A percentile compares a stretch with the other conserved stretches of the same genome.
Conservation (phyloP, 2,888 invertebrate genomes). For the Plutella xylostella region DNA sequence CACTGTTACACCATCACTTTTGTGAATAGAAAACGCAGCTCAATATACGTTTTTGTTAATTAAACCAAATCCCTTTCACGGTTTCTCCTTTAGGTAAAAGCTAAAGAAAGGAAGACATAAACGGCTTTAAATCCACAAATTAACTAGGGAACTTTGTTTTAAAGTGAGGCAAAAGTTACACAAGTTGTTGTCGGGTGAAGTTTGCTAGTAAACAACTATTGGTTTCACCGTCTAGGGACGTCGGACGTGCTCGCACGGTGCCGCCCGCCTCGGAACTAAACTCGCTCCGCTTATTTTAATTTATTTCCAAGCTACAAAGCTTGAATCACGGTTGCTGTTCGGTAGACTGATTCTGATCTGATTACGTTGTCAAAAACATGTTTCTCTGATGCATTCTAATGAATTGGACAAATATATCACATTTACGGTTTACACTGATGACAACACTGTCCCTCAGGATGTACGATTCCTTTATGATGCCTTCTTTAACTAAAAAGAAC, state of each 20-base stretch:
- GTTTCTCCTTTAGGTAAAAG: background rate
- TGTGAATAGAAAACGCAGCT: conserved; percentile 11
- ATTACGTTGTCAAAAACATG: no score
- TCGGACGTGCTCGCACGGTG: background rate
- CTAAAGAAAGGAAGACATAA: no score
- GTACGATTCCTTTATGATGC: no score
- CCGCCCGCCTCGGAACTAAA: background rate
- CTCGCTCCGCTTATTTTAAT: background rate
- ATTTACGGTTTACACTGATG: no score
- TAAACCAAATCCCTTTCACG: background rate
- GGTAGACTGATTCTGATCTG: no score
- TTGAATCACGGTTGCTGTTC: no score
- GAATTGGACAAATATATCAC: no score
- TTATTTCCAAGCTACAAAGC: no score
- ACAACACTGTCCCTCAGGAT: no score
- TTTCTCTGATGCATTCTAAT: no score
- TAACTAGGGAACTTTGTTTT: background rate
- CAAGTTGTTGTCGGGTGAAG: background rate
- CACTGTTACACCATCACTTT: conserved; percentile 1
- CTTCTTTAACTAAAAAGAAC: no score
- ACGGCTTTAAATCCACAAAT: background rate
- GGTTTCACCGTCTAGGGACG: background rate
- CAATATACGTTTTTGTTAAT: background rate
- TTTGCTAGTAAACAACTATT: background rate
- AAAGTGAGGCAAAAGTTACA: background rate